A percentile compares a stretch with the other conserved stretches of the same genome.
Evolutionary conservation across 35 echinoderm and acorn worm species (phyloP).

Genomic region (Apostichopus parvimensis): DNA sequence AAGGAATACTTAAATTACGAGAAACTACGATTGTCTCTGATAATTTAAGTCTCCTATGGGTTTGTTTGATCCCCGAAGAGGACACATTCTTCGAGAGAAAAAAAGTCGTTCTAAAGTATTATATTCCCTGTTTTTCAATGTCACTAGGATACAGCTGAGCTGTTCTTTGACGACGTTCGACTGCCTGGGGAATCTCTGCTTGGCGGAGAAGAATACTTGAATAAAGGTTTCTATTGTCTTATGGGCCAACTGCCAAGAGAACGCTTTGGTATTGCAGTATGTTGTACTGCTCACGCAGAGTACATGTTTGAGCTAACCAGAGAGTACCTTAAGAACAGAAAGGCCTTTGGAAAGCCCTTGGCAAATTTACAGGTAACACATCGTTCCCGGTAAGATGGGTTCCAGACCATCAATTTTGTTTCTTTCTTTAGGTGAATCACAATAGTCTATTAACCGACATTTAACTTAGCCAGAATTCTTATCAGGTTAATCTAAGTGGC

Average conservation of each 20-base stretch:
- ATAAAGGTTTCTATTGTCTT: conserved; percentile 71
- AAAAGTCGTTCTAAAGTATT: too few relatives aligned
- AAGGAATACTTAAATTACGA: too few relatives aligned
- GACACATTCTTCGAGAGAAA: too few relatives aligned
- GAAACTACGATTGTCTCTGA: too few relatives aligned
- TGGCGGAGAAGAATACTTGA: conserved; percentile 53
- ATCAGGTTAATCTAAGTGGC: too few relatives aligned
- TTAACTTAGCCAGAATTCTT: too few relatives aligned
- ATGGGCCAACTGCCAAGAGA: conserved; percentile 83
- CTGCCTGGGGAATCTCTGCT: conserved; percentile 60
- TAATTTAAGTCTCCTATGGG: too few relatives aligned
- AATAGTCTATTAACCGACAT: too few relatives aligned
- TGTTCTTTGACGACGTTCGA: conserved; percentile 84
- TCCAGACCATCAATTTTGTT: too few relatives aligned
- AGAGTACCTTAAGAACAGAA: conserved; percentile 68
- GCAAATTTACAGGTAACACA: conserved; percentile 67
- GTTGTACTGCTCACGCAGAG: conserved; percentile 35
- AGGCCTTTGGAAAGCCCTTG: conserved; percentile 78
- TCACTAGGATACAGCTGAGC: conserved; percentile 63
- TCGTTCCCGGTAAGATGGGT: not conserved
- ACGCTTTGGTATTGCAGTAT: conserved; percentile 49
- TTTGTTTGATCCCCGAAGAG: too few relatives aligned
- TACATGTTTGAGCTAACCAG: conserved; percentile 80
- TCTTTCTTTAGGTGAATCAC: too few relatives aligned
- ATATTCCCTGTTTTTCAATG: too few relatives aligned